Evolutionary conservation across 2,113 vertebrate genomes (phyloP), one percentile per base, ranked within the genome.

Genomic region (Anser brachyrhynchus): DNA sequence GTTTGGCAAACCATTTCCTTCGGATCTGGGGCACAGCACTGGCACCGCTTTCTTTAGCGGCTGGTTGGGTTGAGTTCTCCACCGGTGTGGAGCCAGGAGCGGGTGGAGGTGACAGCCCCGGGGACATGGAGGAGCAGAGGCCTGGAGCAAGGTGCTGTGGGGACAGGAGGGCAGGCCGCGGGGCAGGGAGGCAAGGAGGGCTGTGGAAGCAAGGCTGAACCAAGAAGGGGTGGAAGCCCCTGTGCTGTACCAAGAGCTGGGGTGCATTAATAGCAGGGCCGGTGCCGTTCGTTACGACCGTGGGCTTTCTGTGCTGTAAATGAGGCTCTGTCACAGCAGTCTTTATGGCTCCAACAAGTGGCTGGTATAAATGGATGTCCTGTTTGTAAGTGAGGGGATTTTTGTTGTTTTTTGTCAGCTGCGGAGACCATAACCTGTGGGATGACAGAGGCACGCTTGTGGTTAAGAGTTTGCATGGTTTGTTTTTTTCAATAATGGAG

Each of bases 141-240:
- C 65, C 33, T 33, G 4, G 10, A 14, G 18, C 25, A 28, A 35
- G 49, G n/a, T 37, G 69, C 28, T 12, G 18, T 52, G 11, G n/a
- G n/a, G n/a, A 19, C 12, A 71, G 11, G 7, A 13, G 72, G 29
- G 12, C 71, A 4, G 0, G 0, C 29, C 0, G 4, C 41, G 59
- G 61, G 46, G 57, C 33, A 37, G 28, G 16, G 51, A 41, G 5
- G 58, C 54, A 52, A 49, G 39, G 46, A 72, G 72, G 31, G 13
- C 69, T 9, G 28, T 19, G 10, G 10, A 33, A 65, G 39, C 66
- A 72, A 61, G 61, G 20, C 39, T 83, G 35, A 41, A 52, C 39
- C 25, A 18, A 29, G 79, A 2, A 8, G 10, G 11, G 5, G 2
- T 65, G 29, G 29, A 80, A 94, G 25, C 13, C 35, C 12, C 18